phyloP scores from a whole-genome alignment of 2,888 invertebrate genomes.

The Isotomurus palustris region DNA sequence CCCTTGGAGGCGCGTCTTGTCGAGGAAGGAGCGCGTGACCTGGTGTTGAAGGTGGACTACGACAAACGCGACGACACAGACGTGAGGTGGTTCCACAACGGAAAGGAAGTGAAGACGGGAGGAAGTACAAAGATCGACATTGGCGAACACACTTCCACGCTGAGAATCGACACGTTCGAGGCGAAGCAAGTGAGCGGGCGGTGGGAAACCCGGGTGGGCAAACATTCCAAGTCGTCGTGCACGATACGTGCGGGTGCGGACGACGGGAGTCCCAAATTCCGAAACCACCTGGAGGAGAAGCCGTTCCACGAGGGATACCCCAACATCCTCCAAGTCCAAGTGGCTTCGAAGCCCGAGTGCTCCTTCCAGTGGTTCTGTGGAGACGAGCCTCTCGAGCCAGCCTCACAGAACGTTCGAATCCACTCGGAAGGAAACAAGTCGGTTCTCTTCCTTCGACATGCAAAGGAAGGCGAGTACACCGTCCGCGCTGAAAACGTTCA shows the following conservation, averaged over 20 bases:
- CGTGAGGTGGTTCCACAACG: constrained; percentile 81
- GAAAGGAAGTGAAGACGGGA: constrained; percentile 61
- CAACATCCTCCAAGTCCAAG: constrained; percentile 68
- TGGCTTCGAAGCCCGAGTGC: constrained; percentile 70
- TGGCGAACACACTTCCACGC: constrained; percentile 58
- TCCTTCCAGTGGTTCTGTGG: constrained; percentile 85
- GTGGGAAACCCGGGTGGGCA: constrained; percentile 70
- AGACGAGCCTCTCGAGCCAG: constrained; percentile 62
- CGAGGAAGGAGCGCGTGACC: not conserved
- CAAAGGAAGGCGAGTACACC: constrained; percentile 51
- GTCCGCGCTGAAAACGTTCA: constrained; percentile 85
- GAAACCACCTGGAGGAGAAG: constrained; percentile 66
- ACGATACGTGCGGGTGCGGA: constrained; percentile 49
- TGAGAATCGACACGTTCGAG: constrained; percentile 63
- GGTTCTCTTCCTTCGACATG: constrained; percentile 66
- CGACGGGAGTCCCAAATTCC: constrained; percentile 67
- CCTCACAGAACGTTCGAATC: constrained; percentile 6
- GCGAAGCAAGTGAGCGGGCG: constrained; percentile 67
- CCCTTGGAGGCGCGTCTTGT: constrained; percentile 64
- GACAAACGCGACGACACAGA: constrained; percentile 51
- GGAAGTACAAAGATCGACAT: constrained; percentile 60
- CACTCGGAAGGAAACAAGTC: constrained; percentile 64
- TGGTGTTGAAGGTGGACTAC: constrained; percentile 16
- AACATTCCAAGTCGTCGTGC: constrained; percentile 12
- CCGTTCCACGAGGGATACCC: constrained; percentile 51